Conservation (phyloP, 2,113 vertebrate genomes). For the Hippopotamus amphibius region DNA sequence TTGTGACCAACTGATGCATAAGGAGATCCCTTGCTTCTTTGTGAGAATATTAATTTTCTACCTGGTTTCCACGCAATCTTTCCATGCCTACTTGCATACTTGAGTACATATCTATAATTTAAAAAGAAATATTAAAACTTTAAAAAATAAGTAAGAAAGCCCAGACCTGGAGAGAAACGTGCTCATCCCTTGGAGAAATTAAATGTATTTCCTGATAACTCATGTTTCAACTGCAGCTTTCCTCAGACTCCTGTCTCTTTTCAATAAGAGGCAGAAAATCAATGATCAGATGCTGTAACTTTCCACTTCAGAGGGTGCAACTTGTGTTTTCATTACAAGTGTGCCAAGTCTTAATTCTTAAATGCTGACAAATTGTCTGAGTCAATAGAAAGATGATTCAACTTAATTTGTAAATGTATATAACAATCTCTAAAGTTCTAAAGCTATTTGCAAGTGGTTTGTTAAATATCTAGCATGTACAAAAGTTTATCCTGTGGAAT, state of each 20-base stretch:
- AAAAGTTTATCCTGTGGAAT: slow-evolving; percentile 45
- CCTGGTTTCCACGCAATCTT: not conserved
- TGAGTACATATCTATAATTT: not conserved
- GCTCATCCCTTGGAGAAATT: not conserved
- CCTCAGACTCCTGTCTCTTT: slow-evolving; percentile 44
- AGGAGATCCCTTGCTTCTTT: not conserved
- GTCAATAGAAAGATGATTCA: slow-evolving; percentile 5
- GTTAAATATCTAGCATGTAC: slow-evolving; percentile 37
- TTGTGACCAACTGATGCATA: not conserved
- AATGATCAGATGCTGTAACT: not conserved
- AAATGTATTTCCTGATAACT: not conserved
- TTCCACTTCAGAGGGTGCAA: slow-evolving; percentile 21
- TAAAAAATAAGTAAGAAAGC: slow-evolving; percentile 45
- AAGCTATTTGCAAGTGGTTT: slow-evolving; percentile 51
- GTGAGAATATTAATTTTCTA: not conserved
- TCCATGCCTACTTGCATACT: not conserved
- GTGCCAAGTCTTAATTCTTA: slow-evolving; percentile 38
- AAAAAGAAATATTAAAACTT: slow-evolving; percentile 11
- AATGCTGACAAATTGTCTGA: slow-evolving; percentile 39
- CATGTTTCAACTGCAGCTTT: slow-evolving; percentile 58
- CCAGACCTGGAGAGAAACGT: not conserved
- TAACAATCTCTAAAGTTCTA: not conserved
- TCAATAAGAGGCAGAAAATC: slow-evolving; percentile 58
- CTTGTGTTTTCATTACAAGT: slow-evolving; percentile 37
- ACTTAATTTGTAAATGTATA: slow-evolving; percentile 63